Percentiles rank a stretch among this genome's conserved stretches.
Conservation (phyloP, 2,888 invertebrate genomes). For the Anthrax anthrax region DNA sequence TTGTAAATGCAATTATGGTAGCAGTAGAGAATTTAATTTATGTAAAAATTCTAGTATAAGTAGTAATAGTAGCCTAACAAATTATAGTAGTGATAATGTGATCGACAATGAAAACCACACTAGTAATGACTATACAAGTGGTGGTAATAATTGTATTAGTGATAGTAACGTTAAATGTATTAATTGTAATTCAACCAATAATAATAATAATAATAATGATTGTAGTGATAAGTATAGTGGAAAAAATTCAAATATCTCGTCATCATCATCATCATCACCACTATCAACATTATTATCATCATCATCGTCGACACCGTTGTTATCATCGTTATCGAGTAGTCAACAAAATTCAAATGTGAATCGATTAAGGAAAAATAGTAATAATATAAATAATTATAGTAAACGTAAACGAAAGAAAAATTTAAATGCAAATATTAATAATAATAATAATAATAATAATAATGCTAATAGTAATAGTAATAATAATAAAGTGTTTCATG, state of each 20-base stretch:
- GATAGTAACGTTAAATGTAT: constrained; percentile 5
- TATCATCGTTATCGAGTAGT: not conserved
- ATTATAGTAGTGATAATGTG: constrained; percentile 5
- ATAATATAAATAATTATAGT: constrained; percentile 5
- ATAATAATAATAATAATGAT: not conserved
- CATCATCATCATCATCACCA: constrained; percentile 5
- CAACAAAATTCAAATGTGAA: constrained; percentile 3
- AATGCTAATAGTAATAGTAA: constrained; percentile 5
- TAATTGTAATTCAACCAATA: not conserved
- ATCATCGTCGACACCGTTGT: not conserved
- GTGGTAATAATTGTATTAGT: constrained; percentile 8
- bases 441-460: constrained; percentile 1
- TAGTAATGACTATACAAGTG: not conserved
- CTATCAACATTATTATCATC: not conserved
- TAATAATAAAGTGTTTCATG: constrained; percentile 1
- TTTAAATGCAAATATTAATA: too few relatives aligned
- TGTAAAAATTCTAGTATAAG: constrained; percentile 3
- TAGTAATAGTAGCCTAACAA: constrained; percentile 4
- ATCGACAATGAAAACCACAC: constrained; percentile 10
- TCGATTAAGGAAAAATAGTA: constrained; percentile 2
- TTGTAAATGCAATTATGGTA: constrained; percentile 10
- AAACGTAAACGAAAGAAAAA: constrained; percentile 2
- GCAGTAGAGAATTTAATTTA: not conserved
- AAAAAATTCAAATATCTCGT: not conserved
- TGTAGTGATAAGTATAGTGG: not conserved